These are phyloP conservation scores for Ctena decussata DNA, from an alignment of 2,888 invertebrate genomes.

Conservation along the genomic window DNA sequence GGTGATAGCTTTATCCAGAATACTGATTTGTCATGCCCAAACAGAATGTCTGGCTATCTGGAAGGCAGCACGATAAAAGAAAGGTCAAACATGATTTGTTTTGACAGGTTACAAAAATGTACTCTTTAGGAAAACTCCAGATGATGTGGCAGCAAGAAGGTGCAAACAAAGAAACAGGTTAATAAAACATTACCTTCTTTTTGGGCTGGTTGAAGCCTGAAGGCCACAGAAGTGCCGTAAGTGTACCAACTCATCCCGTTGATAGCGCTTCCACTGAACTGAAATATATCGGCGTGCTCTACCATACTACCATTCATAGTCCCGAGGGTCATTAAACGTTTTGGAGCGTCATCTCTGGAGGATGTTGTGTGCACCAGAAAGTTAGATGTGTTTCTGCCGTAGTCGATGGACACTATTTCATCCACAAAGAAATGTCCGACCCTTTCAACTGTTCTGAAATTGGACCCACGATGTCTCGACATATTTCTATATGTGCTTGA, in stretches of 20 bases:
- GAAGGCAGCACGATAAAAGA: no score
- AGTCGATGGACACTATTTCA: constrained; percentile 57
- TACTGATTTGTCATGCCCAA: no score
- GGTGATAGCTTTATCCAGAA: no score
- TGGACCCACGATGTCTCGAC: neutral
- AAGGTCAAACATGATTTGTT: no score
- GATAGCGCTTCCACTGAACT: constrained; percentile 49
- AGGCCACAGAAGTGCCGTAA: constrained; percentile 52
- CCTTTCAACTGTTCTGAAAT: neutral
- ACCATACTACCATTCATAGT: constrained; percentile 63
- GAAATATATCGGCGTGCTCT: constrained; percentile 42
- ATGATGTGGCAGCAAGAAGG: no score
- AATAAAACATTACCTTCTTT: constrained; percentile 22
- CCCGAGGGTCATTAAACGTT: constrained; percentile 51
- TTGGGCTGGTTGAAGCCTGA: constrained; percentile 59
- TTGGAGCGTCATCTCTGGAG: constrained; percentile 54
- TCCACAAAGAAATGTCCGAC: constrained; percentile 56
- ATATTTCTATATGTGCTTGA: constrained; percentile 11
- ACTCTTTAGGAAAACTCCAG: no score
- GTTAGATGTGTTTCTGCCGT: constrained; percentile 49
- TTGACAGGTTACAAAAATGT: no score
- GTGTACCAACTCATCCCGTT: constrained; percentile 59
- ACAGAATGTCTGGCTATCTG: no score
- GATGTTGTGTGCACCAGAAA: constrained; percentile 58
- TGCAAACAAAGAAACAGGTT: no score